Percentiles rank a stretch among this genome's conserved stretches.
These are phyloP conservation scores for Antennarius striatus DNA, from an alignment of 2,113 vertebrate species.

Conservation along the genomic window DNA sequence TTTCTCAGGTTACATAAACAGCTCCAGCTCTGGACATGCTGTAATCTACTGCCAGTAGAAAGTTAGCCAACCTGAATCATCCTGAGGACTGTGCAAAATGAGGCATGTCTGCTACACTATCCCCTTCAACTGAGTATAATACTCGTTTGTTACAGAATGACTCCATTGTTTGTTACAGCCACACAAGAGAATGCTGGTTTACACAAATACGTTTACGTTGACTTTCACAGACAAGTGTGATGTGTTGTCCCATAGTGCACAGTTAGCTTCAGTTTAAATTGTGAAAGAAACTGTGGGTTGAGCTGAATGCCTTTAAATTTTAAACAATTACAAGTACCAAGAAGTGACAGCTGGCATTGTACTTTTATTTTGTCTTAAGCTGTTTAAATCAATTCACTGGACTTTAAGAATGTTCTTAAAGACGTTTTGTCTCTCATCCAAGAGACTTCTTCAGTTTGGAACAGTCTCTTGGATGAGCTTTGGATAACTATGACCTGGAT, in stretches of 20 bases:
- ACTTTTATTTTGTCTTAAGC: too few species aligned
- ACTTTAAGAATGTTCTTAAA: too few species aligned
- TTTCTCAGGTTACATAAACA: conserved; percentile 72
- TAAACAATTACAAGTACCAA: background rate
- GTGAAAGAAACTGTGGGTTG: too few species aligned
- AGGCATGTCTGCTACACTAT: conserved; percentile 11
- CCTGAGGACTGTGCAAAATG: conserved; percentile 13
- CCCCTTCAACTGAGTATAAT: conserved; percentile 31
- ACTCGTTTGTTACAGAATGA: conserved; percentile 35
- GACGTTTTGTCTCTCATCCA: too few species aligned
- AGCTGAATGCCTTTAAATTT: too few species aligned
- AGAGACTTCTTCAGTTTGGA: too few species aligned
- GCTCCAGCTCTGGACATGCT: conserved; percentile 55
- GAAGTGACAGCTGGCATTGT: background rate
- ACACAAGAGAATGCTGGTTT: conserved; percentile 8
- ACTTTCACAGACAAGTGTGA: conserved; percentile 28
- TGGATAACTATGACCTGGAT: too few species aligned
- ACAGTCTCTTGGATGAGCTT: too few species aligned
- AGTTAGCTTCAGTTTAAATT: background rate
- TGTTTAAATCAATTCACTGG: too few species aligned
- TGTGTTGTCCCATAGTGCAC: background rate
- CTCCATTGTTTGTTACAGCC: conserved; percentile 17
- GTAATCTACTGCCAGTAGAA: conserved; percentile 60
- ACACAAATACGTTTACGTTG: conserved; percentile 3
- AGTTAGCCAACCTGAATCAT: conserved; percentile 54